These are phyloP conservation scores for Crematogaster levior DNA, from an alignment of 2,888 invertebrate species.

Conservation along the genomic window DNA sequence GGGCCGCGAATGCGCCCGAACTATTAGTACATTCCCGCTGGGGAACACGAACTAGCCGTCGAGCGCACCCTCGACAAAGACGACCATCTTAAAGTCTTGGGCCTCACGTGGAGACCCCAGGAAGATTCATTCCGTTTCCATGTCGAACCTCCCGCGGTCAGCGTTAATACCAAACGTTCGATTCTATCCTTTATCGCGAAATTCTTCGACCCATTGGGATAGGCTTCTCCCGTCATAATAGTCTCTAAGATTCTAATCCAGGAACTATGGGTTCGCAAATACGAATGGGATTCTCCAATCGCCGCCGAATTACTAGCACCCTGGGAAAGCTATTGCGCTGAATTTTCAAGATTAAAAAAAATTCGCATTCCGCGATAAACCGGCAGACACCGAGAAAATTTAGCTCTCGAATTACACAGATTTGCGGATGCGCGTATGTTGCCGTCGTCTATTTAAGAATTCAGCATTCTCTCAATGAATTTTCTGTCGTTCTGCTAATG, in stretches of 20 bases:
- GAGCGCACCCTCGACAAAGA: background rate
- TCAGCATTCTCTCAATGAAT: rapidly evolving
- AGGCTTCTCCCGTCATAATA: background rate
- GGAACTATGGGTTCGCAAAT: background rate
- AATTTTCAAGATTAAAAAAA: background rate
- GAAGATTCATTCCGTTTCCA: background rate
- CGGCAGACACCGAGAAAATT: background rate
- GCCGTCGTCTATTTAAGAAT: background rate
- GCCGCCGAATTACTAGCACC: rapidly evolving
- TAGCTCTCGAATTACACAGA: background rate
- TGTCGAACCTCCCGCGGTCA: background rate
- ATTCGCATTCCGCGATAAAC: background rate
- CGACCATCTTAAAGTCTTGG: background rate
- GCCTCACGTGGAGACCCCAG: background rate
- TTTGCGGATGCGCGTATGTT: background rate
- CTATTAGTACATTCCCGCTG: background rate
- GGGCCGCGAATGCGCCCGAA: background rate
- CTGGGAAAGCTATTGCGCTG: background rate
- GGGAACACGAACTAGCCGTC: background rate
- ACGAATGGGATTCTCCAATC: background rate
- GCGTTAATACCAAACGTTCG: background rate
- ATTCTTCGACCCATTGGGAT: background rate
- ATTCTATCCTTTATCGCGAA: background rate
- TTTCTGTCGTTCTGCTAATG: rapidly evolving
- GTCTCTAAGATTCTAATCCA: background rate